These are phyloP conservation scores for Pachymerium ferrugineum DNA, from an alignment of 2,888 invertebrate species.

Conservation along the genomic window DNA sequence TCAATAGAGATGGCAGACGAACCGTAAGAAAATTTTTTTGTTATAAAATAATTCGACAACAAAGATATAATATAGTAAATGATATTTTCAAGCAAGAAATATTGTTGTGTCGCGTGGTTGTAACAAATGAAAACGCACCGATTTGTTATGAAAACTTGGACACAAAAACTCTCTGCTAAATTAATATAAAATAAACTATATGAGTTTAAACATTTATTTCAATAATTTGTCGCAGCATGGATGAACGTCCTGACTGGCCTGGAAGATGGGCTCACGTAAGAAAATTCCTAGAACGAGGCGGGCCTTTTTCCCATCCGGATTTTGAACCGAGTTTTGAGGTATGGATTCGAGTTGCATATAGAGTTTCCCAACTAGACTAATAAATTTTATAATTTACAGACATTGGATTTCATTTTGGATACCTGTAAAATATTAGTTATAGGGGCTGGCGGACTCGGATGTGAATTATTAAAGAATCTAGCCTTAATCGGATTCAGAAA, in stretches of 20 bases:
- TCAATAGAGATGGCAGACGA: no score
- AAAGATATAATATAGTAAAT: no score
- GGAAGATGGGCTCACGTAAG: constrained; percentile 72
- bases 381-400: constrained; percentile 46
- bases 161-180: no score
- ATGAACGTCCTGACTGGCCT: constrained; percentile 37
- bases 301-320: constrained; percentile 88
- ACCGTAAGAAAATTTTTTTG: no score
- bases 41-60: no score
- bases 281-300: constrained; percentile 80
- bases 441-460: constrained; percentile 96
- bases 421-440: constrained; percentile 81
- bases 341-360: constrained; percentile 29
- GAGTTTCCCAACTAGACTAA: background rate
- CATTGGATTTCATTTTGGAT: constrained; percentile 73
- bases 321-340: constrained; percentile 78
- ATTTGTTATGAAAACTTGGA: no score
- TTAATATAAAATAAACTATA: no score
- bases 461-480: constrained; percentile 93
- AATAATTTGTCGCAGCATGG: background rate
- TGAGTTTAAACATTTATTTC: background rate
- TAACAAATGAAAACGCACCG: no score
- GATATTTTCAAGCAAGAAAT: no score
- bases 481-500: constrained; percentile 88
- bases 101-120: no score